Conservation (phyloP, 1,140 invertebrate genomes). For the Diprion similis region DNA sequence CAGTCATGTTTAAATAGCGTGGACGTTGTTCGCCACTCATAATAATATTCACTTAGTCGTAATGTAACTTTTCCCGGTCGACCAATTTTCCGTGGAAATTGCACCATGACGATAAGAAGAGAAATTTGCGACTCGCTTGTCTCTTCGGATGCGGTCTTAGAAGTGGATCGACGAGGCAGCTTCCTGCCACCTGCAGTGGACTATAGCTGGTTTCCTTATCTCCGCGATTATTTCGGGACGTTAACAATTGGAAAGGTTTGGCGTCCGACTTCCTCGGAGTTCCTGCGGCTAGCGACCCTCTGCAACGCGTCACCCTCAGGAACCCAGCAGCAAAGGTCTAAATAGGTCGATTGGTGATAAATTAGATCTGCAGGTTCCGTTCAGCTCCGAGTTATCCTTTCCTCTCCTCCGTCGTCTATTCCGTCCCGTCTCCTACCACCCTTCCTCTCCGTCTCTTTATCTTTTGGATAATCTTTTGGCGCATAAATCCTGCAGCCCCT, state of each 20-base stretch:
- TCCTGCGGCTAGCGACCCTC: not conserved
- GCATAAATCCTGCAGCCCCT: not conserved
- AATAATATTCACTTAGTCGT: too few species aligned
- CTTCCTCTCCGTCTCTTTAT: not conserved
- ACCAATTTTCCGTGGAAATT: too few species aligned
- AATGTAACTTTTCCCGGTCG: too few species aligned
- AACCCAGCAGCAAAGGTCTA: not conserved
- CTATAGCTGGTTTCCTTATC: not conserved
- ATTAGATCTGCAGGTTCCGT: not conserved
- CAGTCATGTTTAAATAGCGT: too few species aligned
- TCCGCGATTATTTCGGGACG: constrained; percentile 1
- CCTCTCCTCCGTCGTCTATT: not conserved
- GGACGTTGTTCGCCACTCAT: too few species aligned
- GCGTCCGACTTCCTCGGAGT: not conserved
- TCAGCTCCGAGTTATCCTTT: not conserved
- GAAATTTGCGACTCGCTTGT: too few species aligned
- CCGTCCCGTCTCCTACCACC: not conserved
- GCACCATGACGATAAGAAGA: too few species aligned
- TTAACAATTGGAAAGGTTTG: not conserved
- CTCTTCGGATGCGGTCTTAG: not conserved
- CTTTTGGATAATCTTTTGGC: not conserved
- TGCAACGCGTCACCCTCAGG: not conserved
- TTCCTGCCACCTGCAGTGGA: not conserved
- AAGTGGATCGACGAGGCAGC: not conserved
- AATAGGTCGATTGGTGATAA: not conserved